A percentile compares a stretch with the other conserved stretches of the same genome.
phyloP scores from a whole-genome alignment of 2,888 invertebrate species.

The Nebria salina region DNA sequence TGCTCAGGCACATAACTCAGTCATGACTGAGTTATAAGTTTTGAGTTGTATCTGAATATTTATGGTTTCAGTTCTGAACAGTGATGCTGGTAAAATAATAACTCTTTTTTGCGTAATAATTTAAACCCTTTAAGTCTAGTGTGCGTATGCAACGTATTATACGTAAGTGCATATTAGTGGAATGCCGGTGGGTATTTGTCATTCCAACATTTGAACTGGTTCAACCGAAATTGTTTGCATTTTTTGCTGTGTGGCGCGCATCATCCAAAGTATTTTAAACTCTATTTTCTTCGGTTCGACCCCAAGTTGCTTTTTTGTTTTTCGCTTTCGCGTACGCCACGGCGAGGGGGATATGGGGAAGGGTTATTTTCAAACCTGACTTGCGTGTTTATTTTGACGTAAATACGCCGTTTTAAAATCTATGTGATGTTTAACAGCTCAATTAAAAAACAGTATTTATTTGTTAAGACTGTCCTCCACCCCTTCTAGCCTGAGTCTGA shows the following conservation, averaged over 20 bases:
- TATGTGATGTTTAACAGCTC: no score
- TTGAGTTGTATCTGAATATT: background rate
- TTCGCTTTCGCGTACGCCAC: background rate
- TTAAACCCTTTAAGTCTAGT: constrained; percentile 14
- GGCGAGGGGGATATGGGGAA: no score
- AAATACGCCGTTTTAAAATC: background rate
- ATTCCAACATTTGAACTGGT: constrained; percentile 46
- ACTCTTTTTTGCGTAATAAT: constrained; percentile 9
- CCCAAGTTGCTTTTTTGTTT: background rate
- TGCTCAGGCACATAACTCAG: no score
- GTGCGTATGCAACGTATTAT: background rate
- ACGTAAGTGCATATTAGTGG: constrained; percentile 25
- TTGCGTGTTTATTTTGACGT: constrained; percentile 12
- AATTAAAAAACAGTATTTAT: no score
- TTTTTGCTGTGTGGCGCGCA: constrained; percentile 38
- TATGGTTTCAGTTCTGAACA: background rate
- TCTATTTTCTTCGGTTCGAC: constrained; percentile 3
- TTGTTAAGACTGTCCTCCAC: no score
- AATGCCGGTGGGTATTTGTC: constrained; percentile 41
- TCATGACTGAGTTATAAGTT: background rate
- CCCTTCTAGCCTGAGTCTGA: no score
- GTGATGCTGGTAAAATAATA: background rate
- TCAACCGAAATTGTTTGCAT: constrained; percentile 43
- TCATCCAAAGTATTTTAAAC: constrained; percentile 39
- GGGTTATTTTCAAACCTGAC: no score